Evolutionary conservation across 2,113 vertebrate species (phyloP), one percentile per base, ranked within the genome.

Genomic region (Pampusana beccarii): DNA sequence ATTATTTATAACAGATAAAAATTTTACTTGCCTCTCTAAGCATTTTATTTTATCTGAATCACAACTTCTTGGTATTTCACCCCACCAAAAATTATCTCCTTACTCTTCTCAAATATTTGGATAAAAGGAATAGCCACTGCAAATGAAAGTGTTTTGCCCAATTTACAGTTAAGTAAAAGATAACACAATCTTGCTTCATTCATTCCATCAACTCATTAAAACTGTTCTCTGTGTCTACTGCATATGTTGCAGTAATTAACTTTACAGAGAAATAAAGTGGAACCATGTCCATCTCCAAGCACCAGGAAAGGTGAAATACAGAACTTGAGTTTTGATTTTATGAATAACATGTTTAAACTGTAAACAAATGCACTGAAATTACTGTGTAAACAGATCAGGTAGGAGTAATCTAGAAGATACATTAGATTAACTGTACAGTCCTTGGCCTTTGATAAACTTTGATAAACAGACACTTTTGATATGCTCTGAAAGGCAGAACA

Each of bases 21-120:
- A 13, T 13, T 60, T 56, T 44, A 29, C 56, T 71, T 81, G 72
- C 51, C 83, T 65, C 64, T 91, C 65, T 95, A 92, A 94, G 65
- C 57, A 86, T 84, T 94, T 93, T 83, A 64, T 87, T 95, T 90
- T 54, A 95, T 93, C 93, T 91, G 61, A 90, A 75, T 75, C 80
- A 75, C 24, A 54, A 89, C 77, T 79, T 93, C 70, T 91, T 93
- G 92, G 86, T 62, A 96, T 84, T 96, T 84, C 40, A 81, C 36
- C 91, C 72, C 24, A 92, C 61, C 21, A 74, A 80, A 88, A 82
- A 92, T 85, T 92, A 96, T 91, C 88, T 95, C 86, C 88, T 18
- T 93, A 36, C 90, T 69, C 75, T 92, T 94, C 70, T 14, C 80
- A 94, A 48, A 23, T 71, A 53, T 91, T 95, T 62, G 88, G 91